Conservation (phyloP, 2,113 vertebrate genomes). For the Gorilla gorilla region DNA sequence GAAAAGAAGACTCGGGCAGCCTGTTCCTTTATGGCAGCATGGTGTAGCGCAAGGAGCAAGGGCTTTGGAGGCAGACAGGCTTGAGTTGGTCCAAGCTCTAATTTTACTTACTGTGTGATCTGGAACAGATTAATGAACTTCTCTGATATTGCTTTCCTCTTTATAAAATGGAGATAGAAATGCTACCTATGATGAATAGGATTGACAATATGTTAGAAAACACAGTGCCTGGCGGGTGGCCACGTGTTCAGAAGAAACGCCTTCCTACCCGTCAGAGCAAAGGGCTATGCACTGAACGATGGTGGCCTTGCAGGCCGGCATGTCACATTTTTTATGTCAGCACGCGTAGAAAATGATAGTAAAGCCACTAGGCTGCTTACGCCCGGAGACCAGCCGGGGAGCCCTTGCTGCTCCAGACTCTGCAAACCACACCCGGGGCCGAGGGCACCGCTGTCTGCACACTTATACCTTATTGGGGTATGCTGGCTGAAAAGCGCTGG, state of each 20-base stretch:
- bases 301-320: not conserved
- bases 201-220: not conserved
- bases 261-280: not conserved
- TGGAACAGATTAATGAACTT: not conserved
- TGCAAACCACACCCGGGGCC: not conserved
- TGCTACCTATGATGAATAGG: not conserved
- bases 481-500: not conserved
- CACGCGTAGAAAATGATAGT: not conserved
- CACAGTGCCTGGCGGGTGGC: not conserved
- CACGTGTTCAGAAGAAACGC: not conserved
- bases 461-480: not conserved
- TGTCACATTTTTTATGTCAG: not conserved
- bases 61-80: not conserved
- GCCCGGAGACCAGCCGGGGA: not conserved
- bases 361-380: not conserved
- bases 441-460: not conserved
- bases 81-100: not conserved
- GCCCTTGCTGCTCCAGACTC: too few species aligned
- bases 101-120: not conserved
- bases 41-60: not conserved
- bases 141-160: not conserved
- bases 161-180: not conserved
- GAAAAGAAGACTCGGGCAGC: not conserved
- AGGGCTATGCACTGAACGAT: not conserved
- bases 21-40: not conserved